Evolutionary conservation across 2,113 vertebrate genomes (phyloP), one percentile per base, ranked within the genome.

Genomic region (Regulus satrapa): DNA sequence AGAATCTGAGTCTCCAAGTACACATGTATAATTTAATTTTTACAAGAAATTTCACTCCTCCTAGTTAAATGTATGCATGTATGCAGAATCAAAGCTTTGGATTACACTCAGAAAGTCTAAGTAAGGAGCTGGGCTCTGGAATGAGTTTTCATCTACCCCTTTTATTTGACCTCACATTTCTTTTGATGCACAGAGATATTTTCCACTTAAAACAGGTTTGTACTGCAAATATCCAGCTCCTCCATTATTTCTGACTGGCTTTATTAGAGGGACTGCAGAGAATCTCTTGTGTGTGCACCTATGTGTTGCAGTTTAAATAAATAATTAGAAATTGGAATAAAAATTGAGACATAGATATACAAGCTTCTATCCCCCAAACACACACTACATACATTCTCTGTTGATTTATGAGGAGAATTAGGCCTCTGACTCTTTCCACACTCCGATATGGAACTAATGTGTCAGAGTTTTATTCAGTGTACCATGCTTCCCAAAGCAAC

Each of bases 21-120:
- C 63, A 88, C 38, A 51, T 77, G n/a, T 46, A 85, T 91, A 91
- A 89, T 88, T 94, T 71, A 79, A 66, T 72, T 95, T 92, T 89
- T 78, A 84, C 77, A 78, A 54, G 68, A 85, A 85, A 59, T 94
- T 34, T 82, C 71, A 23, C 18, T 96, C 67, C n/a, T 92, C 7
- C 61, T 85, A 66, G 38, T 66, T 75, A 64, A 91, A 55, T 4
- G 9, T 34, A 55, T 73, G 67, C 54, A 51, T 43, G n/a, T 41
- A 41, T 61, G 45, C 75, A 76, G 69, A 81, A 92, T 81, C 76
- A 89, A 95, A 87, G 54, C 45, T 31, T 76, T 79, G 17, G 56
- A 45, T 88, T 80, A 40, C 56, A 36, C 18, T 67, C 3, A 3
- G 63, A 55, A 84, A 89, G 46, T 88, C 31, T 63, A 31, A 81